Conservation (phyloP, 2,113 vertebrate genomes). For the Zeus faber region DNA sequence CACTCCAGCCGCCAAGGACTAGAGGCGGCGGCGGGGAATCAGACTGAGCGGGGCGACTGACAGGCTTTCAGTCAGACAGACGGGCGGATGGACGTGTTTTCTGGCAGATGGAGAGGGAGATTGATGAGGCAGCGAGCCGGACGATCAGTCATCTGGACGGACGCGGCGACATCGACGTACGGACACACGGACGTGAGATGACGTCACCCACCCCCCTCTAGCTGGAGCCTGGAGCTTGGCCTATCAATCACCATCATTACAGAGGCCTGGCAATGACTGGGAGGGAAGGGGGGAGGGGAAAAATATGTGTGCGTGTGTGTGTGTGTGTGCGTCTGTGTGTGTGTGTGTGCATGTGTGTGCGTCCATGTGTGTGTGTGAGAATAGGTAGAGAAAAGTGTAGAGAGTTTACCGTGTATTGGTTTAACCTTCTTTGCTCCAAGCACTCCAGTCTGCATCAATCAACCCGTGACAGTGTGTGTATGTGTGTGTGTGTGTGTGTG, state of each 20-base stretch:
- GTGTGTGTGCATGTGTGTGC: conserved; percentile 1
- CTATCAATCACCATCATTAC: background rate
- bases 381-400: too few relatives aligned
- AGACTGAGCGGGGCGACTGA: background rate
- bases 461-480: background rate
- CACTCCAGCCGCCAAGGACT: too few relatives aligned
- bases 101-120: conserved; percentile 3
- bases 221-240: background rate
- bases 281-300: conserved; percentile 3
- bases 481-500: background rate
- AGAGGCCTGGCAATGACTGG: background rate
- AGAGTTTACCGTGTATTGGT: too few relatives aligned
- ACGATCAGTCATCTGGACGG: background rate
- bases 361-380: conserved; percentile 1
- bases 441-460: too few relatives aligned
- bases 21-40: too few relatives aligned
- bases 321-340: background rate
- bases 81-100: conserved; percentile 11
- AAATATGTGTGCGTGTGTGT: background rate
- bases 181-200: background rate
- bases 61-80: conserved; percentile 4
- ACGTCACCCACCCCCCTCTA: background rate
- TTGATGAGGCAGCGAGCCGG: background rate
- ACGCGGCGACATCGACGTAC: background rate
- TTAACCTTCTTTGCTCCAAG: too few relatives aligned